phyloP scores from a whole-genome alignment of 2,888 invertebrate genomes.

The Bugulina stolonifera region DNA sequence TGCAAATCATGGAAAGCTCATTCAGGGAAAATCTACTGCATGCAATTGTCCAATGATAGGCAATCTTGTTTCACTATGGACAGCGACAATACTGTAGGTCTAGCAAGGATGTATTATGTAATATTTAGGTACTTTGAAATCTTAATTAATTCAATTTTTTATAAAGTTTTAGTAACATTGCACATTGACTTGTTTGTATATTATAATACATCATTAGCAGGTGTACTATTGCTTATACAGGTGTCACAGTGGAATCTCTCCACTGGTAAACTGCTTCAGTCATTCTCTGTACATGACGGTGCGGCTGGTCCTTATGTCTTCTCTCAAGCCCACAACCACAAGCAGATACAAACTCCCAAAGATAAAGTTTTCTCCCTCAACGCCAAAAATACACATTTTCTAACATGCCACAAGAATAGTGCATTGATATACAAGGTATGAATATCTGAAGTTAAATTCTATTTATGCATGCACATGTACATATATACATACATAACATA shows the following conservation, averaged over 20 bases:
- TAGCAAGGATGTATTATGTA: too few species aligned
- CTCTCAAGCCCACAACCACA: conserved; percentile 24
- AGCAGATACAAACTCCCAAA: conserved; percentile 40
- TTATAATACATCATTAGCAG: background rate
- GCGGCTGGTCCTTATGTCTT: conserved; percentile 43
- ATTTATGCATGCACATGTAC: too few species aligned
- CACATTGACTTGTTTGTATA: too few species aligned
- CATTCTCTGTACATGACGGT: conserved; percentile 37
- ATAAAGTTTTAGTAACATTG: too few species aligned
- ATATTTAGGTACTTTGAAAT: too few species aligned
- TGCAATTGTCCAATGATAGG: conserved; percentile 59
- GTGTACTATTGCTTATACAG: background rate
- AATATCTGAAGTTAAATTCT: too few species aligned
- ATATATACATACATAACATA: too few species aligned
- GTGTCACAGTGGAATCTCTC: conserved; percentile 14
- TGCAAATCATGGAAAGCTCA: conserved; percentile 59
- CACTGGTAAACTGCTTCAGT: conserved; percentile 1
- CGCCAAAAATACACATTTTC: conserved; percentile 53
- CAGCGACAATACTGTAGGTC: conserved; percentile 57
- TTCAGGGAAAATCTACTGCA: conserved; percentile 57
- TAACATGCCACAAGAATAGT: conserved; percentile 53
- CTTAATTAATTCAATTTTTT: too few species aligned
- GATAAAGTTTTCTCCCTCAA: conserved; percentile 56
- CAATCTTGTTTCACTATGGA: conserved; percentile 60
- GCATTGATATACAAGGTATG: conserved; percentile 56